Percentiles rank a stretch among this genome's conserved stretches.
Conservation (phyloP, 2,888 invertebrate genomes). For the Catocala fraxini region DNA sequence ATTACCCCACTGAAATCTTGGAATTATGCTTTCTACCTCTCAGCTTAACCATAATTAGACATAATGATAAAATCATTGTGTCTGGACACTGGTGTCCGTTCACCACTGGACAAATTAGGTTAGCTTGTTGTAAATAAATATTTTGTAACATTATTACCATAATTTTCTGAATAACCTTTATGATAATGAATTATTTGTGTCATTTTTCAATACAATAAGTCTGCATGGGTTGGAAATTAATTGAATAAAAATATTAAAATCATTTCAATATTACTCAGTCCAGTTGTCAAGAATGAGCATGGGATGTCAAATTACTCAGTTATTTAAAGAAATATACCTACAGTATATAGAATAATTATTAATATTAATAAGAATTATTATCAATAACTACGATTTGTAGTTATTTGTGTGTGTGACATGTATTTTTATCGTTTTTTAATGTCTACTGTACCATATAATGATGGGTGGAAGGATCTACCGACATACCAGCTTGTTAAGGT, state of each 20-base stretch:
- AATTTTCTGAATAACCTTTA: slow-evolving; percentile 19
- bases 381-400: slow-evolving; percentile 61
- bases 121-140: too few relatives aligned
- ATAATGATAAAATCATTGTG: too few relatives aligned
- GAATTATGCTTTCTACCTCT: too few relatives aligned
- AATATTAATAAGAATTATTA: slow-evolving; percentile 32
- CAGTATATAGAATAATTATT: slow-evolving; percentile 3
- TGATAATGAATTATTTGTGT: slow-evolving; percentile 8
- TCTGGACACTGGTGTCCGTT: too few relatives aligned
- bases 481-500: slow-evolving; percentile 90
- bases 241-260: slow-evolving; percentile 14
- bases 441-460: slow-evolving; percentile 85
- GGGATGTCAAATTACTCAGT: slow-evolving; percentile 31
- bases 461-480: slow-evolving; percentile 89
- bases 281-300: slow-evolving; percentile 43
- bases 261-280: not conserved
- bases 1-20: too few relatives aligned
- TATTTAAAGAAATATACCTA: too few relatives aligned
- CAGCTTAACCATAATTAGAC: too few relatives aligned
- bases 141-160: not conserved
- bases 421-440: slow-evolving; percentile 86
- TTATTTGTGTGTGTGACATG: slow-evolving; percentile 86
- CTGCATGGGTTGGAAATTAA: slow-evolving; percentile 31
- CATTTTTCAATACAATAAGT: slow-evolving; percentile 11
- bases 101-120: too few relatives aligned